These are phyloP conservation scores for Drosophila busckii DNA, from an alignment of 1,140 invertebrate genomes.

Conservation along the genomic window DNA sequence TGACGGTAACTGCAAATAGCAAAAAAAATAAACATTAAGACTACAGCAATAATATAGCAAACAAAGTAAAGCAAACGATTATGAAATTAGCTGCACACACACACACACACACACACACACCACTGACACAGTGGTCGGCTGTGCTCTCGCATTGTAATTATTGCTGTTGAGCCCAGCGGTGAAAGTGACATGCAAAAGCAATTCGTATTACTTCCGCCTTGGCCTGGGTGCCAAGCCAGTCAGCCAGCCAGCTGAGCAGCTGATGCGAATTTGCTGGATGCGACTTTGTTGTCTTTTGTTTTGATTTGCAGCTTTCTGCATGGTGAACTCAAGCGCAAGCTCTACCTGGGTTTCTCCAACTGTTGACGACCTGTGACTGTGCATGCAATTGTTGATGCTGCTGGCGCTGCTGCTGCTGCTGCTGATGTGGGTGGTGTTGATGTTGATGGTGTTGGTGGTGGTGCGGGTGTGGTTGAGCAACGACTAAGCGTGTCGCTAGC, in stretches of 20 bases:
- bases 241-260: conserved; percentile 33
- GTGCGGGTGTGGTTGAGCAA: conserved; percentile 26
- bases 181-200: conserved; percentile 78
- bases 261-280: conserved; percentile 12
- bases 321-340: conserved; percentile 23
- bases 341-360: conserved; percentile 46
- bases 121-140: conserved; percentile 66
- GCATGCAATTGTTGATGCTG: too few species aligned
- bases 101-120: conserved; percentile 15
- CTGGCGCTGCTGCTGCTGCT: background rate
- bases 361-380: conserved; percentile 19
- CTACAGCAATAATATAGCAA: conserved; percentile 4
- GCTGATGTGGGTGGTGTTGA: conserved; percentile 4
- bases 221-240: conserved; percentile 13
- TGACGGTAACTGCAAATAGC: conserved; percentile 91
- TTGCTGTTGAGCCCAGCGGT: conserved; percentile 33
- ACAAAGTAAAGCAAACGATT: conserved; percentile 25
- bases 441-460: background rate
- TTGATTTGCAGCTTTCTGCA: conserved; percentile 11
- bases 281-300: background rate
- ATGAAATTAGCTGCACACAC: conserved; percentile 43
- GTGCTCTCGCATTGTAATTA: background rate
- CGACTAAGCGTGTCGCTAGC: conserved; percentile 28
- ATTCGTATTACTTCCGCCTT: conserved; percentile 76
- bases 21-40: conserved; percentile 49